Conservation (phyloP, 1,140 invertebrate species). For the Hydropsyche tenuis region DNA sequence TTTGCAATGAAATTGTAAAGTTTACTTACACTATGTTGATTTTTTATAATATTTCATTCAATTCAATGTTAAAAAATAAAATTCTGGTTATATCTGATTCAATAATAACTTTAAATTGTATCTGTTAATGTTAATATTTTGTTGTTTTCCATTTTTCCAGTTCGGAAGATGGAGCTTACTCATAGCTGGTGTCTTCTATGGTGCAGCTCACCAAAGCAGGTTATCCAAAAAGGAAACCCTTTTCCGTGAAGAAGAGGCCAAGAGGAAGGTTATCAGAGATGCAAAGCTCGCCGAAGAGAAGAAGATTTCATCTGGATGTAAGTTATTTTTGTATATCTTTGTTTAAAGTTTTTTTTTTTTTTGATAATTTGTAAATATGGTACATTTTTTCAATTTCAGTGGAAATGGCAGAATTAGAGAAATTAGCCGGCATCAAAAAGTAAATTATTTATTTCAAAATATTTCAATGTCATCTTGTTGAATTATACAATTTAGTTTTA, state of each 20-base stretch:
- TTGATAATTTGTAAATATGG: not conserved
- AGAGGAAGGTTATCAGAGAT: constrained; percentile 71
- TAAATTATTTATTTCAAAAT: not conserved
- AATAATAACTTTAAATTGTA: too few species aligned
- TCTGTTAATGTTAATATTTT: too few species aligned
- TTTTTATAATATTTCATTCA: too few species aligned
- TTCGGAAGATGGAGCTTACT: constrained; percentile 78
- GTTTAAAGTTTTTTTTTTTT: not conserved
- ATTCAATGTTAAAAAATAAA: too few species aligned
- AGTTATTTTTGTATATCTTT: constrained; percentile 26
- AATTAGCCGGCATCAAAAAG: not conserved
- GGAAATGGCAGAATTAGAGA: constrained; percentile 7
- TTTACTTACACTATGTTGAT: too few species aligned
- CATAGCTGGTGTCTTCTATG: constrained; percentile 70
- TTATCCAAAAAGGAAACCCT: constrained; percentile 71
- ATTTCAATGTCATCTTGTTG: not conserved
- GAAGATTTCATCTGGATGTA: constrained; percentile 63
- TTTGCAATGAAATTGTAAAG: too few species aligned
- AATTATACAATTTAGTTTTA: too few species aligned
- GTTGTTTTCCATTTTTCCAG: too few species aligned
- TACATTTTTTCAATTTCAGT: constrained; percentile 26
- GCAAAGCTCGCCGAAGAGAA: constrained; percentile 74
- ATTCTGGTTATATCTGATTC: too few species aligned
- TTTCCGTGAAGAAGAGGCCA: constrained; percentile 69
- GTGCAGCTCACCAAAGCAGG: constrained; percentile 72